Percentiles rank a stretch among this genome's conserved stretches.
These are phyloP conservation scores for Mandrillus leucophaeus DNA, from an alignment of 2,113 vertebrate genomes.

Conservation along the genomic window DNA sequence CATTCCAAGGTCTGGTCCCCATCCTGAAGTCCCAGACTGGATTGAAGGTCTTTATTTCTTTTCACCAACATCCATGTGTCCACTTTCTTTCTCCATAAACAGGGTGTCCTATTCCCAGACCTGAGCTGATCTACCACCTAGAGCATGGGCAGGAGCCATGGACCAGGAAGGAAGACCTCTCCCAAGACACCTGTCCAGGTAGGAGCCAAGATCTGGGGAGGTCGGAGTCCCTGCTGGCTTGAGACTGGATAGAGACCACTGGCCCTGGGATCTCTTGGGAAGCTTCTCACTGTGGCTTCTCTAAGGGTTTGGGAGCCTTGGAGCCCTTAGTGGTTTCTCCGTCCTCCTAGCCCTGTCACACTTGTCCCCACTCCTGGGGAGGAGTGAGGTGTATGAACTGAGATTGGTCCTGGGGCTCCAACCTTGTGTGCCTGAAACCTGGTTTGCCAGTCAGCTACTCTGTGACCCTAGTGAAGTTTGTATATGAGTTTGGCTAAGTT, in stretches of 20 bases:
- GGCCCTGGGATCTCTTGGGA: background rate
- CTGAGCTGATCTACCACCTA: background rate
- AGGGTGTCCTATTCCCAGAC: slow-evolving; percentile 54
- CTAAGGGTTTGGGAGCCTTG: background rate
- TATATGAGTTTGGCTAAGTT: background rate
- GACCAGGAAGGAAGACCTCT: background rate
- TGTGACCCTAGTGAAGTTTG: background rate
- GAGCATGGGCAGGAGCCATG: background rate
- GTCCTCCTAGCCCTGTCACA: background rate
- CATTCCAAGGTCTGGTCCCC: background rate
- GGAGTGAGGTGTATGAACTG: no score
- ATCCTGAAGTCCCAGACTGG: background rate
- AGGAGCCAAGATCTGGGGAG: background rate
- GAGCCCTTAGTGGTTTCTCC: background rate
- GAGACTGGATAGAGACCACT: background rate
- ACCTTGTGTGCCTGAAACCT: background rate
- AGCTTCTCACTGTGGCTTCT: background rate
- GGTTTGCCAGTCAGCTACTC: background rate
- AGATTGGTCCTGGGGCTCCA: background rate
- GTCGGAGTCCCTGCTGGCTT: background rate
- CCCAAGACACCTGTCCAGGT: background rate
- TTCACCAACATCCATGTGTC: background rate
- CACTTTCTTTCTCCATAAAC: background rate
- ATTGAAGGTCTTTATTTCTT: background rate
- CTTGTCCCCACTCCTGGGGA: background rate